Conservation (phyloP, 2,797 vertebrate species). For the Darevskia mixta region DNA sequence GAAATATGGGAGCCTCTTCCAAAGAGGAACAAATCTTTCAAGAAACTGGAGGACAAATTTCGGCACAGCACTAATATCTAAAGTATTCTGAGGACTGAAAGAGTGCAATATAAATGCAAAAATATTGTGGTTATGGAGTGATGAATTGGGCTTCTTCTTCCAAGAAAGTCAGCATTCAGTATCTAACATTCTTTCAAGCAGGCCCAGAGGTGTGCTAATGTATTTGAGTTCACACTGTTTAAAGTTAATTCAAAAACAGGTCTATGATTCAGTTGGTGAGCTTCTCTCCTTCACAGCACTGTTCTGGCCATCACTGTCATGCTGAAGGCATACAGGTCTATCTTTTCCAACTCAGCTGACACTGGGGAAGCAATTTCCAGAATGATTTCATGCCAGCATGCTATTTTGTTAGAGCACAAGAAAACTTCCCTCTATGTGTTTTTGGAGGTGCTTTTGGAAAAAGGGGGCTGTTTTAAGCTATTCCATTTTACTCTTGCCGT, state of each 20-base stretch:
- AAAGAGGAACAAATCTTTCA: too few relatives aligned
- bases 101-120: neutral
- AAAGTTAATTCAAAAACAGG: neutral
- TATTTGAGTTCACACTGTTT: neutral
- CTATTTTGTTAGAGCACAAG: neutral
- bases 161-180: neutral
- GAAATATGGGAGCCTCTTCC: too few relatives aligned
- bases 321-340: neutral
- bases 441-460: neutral
- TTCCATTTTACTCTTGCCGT: neutral
- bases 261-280: neutral
- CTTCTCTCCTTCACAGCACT: neutral
- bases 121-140: neutral
- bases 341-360: neutral
- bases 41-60: too few relatives aligned
- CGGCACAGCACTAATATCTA: too few relatives aligned
- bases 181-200: neutral
- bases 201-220: neutral
- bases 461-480: neutral
- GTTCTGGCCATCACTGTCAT: neutral
- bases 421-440: neutral
- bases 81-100: neutral
- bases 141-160: neutral
- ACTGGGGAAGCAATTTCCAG: neutral
- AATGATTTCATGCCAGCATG: neutral